A percentile compares a stretch with the other conserved stretches of the same genome.
Evolutionary conservation across 2,113 vertebrate species (phyloP).

Genomic region (Notechis scutatus): DNA sequence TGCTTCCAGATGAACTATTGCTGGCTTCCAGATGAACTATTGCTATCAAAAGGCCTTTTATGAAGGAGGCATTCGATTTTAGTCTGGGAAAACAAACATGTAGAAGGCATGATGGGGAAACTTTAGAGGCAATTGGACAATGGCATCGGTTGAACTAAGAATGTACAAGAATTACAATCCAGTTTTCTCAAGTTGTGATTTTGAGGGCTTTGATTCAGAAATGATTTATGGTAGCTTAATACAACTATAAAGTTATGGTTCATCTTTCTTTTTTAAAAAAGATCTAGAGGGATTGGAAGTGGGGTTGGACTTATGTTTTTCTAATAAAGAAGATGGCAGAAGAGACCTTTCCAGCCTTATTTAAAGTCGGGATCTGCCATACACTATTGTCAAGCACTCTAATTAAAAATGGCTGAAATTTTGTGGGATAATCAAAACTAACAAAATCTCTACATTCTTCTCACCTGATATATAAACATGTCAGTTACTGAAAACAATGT

Average conservation of each 20-base stretch:
- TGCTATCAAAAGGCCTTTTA: too few species aligned
- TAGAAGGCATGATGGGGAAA: neutral
- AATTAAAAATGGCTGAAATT: neutral
- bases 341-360: neutral
- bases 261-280: neutral
- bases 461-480: too few species aligned
- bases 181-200: neutral
- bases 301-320: neutral
- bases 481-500: too few species aligned
- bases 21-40: too few species aligned
- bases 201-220: neutral
- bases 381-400: neutral
- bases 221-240: neutral
- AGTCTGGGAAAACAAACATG: too few species aligned
- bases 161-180: neutral
- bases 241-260: neutral
- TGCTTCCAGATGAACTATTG: too few species aligned
- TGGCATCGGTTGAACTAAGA: neutral
- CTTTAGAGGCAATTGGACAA: neutral
- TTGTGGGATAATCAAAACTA: neutral
- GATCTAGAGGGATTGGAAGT: neutral
- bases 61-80: too few species aligned
- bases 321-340: neutral
- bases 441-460: too few species aligned
- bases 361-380: neutral